Conservation (phyloP, 2,113 vertebrate species). For the Syngnathus scovelli region DNA sequence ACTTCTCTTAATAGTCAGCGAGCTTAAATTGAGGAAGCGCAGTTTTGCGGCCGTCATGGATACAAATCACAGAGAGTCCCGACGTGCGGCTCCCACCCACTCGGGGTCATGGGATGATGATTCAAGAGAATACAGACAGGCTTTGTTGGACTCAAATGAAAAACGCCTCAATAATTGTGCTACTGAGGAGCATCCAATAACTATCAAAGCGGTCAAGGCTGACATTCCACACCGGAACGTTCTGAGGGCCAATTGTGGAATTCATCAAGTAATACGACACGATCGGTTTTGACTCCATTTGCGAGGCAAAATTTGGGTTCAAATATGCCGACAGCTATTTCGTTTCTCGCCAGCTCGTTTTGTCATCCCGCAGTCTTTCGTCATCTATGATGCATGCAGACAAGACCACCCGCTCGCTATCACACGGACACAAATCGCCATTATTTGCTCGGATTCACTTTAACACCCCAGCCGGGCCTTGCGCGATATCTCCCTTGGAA, state of each 20-base stretch:
- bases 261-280: neutral
- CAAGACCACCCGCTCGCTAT: slow-evolving; percentile 12
- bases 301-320: too few relatives aligned
- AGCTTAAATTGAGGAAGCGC: neutral
- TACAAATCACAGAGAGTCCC: neutral
- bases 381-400: slow-evolving; percentile 41
- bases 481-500: slow-evolving; percentile 47
- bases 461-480: slow-evolving; percentile 45
- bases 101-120: neutral
- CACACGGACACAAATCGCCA: slow-evolving; percentile 41
- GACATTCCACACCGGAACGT: neutral
- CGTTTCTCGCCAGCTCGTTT: slow-evolving; percentile 18
- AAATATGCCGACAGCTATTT: too few relatives aligned
- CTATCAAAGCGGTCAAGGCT: neutral
- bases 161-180: neutral
- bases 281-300: neutral
- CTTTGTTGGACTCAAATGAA: neutral
- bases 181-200: neutral
- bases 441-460: slow-evolving; percentile 58
- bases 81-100: neutral
- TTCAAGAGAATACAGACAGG: neutral
- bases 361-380: slow-evolving; percentile 26
- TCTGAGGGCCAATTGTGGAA: neutral
- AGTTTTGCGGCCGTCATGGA: neutral
- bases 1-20: neutral